These are phyloP conservation scores for Smittia aterrima DNA, from an alignment of 2,888 invertebrate genomes.

Conservation along the genomic window DNA sequence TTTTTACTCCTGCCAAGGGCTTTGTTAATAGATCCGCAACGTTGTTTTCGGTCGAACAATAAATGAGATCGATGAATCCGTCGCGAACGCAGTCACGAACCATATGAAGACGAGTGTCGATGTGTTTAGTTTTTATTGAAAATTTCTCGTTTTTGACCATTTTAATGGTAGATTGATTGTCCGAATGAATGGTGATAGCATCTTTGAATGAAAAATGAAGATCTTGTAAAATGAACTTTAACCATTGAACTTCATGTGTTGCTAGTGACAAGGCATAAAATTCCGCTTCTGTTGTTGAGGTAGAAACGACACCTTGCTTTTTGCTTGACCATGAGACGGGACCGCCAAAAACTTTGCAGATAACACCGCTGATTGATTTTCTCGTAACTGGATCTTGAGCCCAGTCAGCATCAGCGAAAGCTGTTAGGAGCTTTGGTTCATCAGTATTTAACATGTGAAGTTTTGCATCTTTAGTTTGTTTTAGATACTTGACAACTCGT, in stretches of 20 bases:
- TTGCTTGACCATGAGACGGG: slow-evolving; percentile 46
- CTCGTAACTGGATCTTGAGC: too few species aligned
- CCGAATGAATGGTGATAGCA: too few species aligned
- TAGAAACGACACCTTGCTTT: slow-evolving; percentile 46
- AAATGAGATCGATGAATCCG: background rate
- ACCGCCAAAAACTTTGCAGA: slow-evolving; percentile 44
- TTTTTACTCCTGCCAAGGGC: background rate
- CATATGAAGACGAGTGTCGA: background rate
- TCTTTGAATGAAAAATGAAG: too few species aligned
- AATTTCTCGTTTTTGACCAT: too few species aligned
- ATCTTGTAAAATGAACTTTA: too few species aligned
- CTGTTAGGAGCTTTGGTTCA: slow-evolving; percentile 45
- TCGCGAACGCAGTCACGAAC: background rate
- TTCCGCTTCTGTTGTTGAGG: too few species aligned
- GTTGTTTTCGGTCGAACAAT: slow-evolving; percentile 37
- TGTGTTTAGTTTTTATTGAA: too few species aligned
- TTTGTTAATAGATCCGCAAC: slow-evolving; percentile 40
- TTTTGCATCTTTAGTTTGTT: slow-evolving; percentile 42
- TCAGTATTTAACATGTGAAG: background rate
- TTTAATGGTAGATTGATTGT: too few species aligned
- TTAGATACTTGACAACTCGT: slow-evolving; percentile 45
- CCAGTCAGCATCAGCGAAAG: too few species aligned
- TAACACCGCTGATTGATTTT: slow-evolving; percentile 46
- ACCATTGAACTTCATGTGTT: slow-evolving; percentile 44
- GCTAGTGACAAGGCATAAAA: slow-evolving; percentile 45